Base-by-base conservation (phyloP, 2,797 vertebrate genomes). In the Pelobates cultripes region DNA sequence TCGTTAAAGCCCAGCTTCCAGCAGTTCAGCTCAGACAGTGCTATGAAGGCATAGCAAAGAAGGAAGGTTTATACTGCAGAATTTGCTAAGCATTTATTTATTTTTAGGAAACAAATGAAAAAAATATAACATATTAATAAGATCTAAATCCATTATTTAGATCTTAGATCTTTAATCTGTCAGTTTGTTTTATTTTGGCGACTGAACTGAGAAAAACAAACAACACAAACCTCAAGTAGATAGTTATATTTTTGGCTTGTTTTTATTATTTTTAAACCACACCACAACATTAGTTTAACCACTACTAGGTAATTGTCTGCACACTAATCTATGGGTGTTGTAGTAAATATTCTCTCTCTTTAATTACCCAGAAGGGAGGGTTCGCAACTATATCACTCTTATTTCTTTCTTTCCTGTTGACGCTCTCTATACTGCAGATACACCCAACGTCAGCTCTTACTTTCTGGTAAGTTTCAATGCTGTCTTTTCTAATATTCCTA, bases 321-420 rank as follows among this genome's bases (percentile, higher is more conserved):
- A 60, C 13, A 73, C 14, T 73, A 41, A n/a, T 43, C 53, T 42
- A 3, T 82, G 74, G 80, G 80, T 77, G 80, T 76, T 71, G 51
- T 60, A 13, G n/a, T 64, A 1, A 71, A 40, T 14, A 61, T 75
- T 73, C 43, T 73, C 77, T 77, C 44, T 60, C 2, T 77, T 4
- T 78, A 82, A 78, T 78, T 78, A 73, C 74, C 10, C 57, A 41
- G 70, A 67, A 77, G 80, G 80, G 75, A 72, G 80, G n/a, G 70
- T 41, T 45, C 68, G 45, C 4, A 4, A 40, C 7, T 45, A 67
- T 17, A 9, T 12, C 13, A 7, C 41, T 10, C 66, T 72, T 55
- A 45, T 47, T 66, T 67, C 55, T 75, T 41, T 53, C 60, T 15
- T 55, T 81, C 5, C 43, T 53, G 28, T 14, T 47, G 5, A 5